These are phyloP conservation scores for Epinephelus fuscoguttatus DNA, from an alignment of 2,113 vertebrate species.

Conservation along the genomic window DNA sequence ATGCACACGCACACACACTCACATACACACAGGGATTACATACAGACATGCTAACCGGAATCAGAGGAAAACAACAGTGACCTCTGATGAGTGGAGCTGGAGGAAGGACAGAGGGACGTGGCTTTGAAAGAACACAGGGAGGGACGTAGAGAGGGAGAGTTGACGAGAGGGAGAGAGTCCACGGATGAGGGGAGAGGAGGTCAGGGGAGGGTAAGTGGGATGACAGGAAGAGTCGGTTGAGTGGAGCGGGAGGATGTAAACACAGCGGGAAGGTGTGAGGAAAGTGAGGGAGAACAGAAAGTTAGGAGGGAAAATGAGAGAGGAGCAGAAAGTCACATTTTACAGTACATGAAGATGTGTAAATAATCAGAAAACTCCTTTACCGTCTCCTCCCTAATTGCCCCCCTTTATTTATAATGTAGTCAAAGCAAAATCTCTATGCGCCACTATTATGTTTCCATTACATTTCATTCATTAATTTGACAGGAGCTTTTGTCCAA, in stretches of 20 bases:
- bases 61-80: conserved; percentile 49
- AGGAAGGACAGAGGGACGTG: conserved; percentile 43
- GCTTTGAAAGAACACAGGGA: conserved; percentile 43
- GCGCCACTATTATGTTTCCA: neutral
- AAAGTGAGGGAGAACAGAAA: neutral
- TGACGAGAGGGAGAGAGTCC: conserved; percentile 37
- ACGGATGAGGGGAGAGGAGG: conserved; percentile 32
- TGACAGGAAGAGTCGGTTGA: conserved; percentile 11
- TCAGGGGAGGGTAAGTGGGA: conserved; percentile 33
- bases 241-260: conserved; percentile 23
- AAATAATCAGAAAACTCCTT: neutral
- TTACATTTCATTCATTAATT: neutral
- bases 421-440: neutral
- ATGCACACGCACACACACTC: neutral
- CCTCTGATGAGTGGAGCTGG: conserved; percentile 42
- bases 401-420: neutral
- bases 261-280: neutral
- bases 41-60: conserved; percentile 2
- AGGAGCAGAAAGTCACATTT: neutral
- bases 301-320: neutral
- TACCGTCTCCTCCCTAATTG: neutral
- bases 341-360: neutral
- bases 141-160: neutral
- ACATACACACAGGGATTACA: neutral
- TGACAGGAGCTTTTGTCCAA: neutral